Evolutionary conservation across 2,113 vertebrate genomes (phyloP), one percentile per base, ranked within the genome.

Genomic region (Chaetura pelagica): DNA sequence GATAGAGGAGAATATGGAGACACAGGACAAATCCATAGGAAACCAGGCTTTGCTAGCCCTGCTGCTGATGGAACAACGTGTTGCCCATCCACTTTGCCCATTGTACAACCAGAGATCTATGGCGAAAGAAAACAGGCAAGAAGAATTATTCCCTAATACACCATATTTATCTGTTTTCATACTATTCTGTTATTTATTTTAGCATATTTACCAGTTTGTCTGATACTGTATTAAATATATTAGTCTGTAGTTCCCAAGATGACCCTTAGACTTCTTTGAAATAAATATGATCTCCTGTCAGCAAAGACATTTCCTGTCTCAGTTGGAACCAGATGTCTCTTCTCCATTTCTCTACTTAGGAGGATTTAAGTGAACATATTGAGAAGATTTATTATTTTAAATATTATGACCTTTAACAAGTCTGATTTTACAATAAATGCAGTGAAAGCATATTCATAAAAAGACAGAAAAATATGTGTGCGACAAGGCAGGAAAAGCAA

Each of bases 331-430:
- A 87, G 76, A 63, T 78, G 42, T 77, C 67, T 75, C n/a, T 74
- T 52, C 40, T 76, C 87, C 5, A 6, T 74, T 88, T 86, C 61
- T 63, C 11, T 59, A 48, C 23, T 87, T 86, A 58, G 69, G 48
- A 63, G 35, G 17, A 51, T 89, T 86, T 92, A 75, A 84, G 19
- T 67, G 42, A 74, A 35, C 77, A 19, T 48, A 44, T 71, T 86
- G 78, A 93, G 71, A 83, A 68, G 38, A 40, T 29, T 12, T 90
- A 72, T 79, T 94, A 40, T 82, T 93, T 92, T 66, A 76, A 69
- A 76, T 80, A 62, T 18, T 71, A 71, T 40, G 44, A 46, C 55
- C 32, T 77, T 80, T 77, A 92, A 62, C 5, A 51, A 77, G 48
- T 51, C 20, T 32, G 66, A 67, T 79, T 89, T 76, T 88, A 34